A percentile compares a stretch with the other conserved stretches of the same genome.
These are phyloP conservation scores for Taxidea taxus DNA, from an alignment of 2,113 vertebrate genomes.

Conservation along the genomic window DNA sequence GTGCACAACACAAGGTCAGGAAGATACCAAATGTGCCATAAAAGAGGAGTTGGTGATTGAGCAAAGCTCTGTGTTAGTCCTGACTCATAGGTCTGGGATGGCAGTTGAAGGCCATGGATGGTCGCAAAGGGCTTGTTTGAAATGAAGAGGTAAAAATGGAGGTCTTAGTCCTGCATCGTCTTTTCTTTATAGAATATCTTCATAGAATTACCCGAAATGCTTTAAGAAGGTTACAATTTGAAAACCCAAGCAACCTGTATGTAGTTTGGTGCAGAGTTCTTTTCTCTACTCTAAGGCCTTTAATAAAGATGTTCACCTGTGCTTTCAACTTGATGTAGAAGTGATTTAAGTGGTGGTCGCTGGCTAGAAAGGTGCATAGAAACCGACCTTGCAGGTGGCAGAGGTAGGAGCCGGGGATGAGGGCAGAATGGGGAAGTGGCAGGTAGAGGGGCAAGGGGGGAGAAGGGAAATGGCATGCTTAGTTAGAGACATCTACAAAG, in stretches of 20 bases:
- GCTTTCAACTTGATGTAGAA: background rate
- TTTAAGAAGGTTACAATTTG: background rate
- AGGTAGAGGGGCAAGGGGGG: background rate
- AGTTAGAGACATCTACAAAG: too few species aligned
- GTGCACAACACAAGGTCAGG: background rate
- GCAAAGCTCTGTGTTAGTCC: background rate
- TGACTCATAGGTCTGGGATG: background rate
- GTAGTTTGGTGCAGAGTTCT: background rate
- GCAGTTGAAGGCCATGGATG: background rate
- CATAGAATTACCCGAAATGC: background rate
- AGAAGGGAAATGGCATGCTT: background rate
- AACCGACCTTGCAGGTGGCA: background rate
- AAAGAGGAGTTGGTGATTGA: background rate
- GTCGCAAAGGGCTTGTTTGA: background rate
- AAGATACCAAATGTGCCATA: background rate
- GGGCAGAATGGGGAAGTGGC: background rate
- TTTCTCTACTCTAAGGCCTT: background rate
- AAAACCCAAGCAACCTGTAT: background rate
- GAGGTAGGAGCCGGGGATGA: accelerated
- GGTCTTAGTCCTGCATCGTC: background rate
- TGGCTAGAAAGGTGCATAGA: background rate
- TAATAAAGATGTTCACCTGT: background rate
- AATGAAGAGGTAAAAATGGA: background rate
- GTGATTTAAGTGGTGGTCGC: background rate
- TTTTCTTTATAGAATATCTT: background rate